A percentile compares a stretch with the other conserved stretches of the same genome.
These are phyloP conservation scores for Cotesia glomerata DNA, from an alignment of 1,140 invertebrate species.

Conservation along the genomic window DNA sequence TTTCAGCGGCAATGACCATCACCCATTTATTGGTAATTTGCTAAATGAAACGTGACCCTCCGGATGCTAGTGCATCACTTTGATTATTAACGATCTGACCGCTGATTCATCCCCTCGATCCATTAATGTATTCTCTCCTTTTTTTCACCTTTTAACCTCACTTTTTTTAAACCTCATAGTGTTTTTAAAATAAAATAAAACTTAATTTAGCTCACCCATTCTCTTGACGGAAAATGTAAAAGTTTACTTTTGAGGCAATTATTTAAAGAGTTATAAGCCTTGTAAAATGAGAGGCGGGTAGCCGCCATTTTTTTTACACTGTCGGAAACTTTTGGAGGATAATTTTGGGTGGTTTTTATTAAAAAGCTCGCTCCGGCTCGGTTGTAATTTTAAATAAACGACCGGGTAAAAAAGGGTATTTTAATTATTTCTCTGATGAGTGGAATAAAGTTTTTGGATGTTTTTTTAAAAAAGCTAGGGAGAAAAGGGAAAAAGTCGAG, in stretches of 20 bases:
- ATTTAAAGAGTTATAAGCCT: not conserved
- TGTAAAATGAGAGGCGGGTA: no score
- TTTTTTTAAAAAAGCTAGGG: slow-evolving; percentile 18
- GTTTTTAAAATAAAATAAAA: no score
- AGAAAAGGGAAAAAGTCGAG: slow-evolving; percentile 21
- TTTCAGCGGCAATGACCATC: slow-evolving; percentile 53
- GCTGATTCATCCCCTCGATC: not conserved
- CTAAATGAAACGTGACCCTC: slow-evolving; percentile 60
- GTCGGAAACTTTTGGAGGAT: no score
- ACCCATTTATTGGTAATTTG: slow-evolving; percentile 63
- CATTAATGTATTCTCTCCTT: not conserved
- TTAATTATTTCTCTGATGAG: slow-evolving; percentile 11
- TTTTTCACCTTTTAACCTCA: not conserved
- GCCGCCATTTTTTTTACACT: not conserved
- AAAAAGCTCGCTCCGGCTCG: not conserved
- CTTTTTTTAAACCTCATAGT: not conserved
- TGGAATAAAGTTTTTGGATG: not conserved
- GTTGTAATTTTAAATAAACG: slow-evolving; percentile 10
- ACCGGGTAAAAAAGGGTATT: not conserved
- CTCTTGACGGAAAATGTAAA: not conserved
- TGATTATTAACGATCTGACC: slow-evolving; percentile 43
- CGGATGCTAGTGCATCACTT: slow-evolving; percentile 36
- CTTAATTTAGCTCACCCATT: no score
- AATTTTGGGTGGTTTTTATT: not conserved
- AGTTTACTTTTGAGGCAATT: not conserved